Conservation (phyloP, 2,888 invertebrate species). For the Tiphia femorata region DNA sequence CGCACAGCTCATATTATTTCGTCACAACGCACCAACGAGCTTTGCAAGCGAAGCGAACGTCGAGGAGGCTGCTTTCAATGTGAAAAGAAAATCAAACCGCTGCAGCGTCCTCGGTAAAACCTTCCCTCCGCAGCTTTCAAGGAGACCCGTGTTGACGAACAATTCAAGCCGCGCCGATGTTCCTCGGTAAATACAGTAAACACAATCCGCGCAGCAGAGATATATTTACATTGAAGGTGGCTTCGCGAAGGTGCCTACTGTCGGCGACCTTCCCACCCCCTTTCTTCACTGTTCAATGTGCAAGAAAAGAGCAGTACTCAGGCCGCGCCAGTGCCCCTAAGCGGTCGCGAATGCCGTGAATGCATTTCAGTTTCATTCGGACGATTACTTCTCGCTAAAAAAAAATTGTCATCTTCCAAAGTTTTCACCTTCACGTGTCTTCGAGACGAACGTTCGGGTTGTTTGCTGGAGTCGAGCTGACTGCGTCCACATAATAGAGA, state of each 20-base stretch:
- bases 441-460: slow-evolving; percentile 5
- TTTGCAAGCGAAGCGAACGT: too few relatives aligned
- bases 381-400: slow-evolving; percentile 40
- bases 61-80: too few relatives aligned
- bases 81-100: too few relatives aligned
- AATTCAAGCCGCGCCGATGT: slow-evolving; percentile 23
- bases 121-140: too few relatives aligned
- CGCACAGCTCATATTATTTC: too few relatives aligned
- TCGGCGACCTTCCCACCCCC: slow-evolving; percentile 7
- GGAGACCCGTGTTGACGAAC: slow-evolving; percentile 27
- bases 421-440: background rate
- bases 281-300: slow-evolving; percentile 4
- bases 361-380: slow-evolving; percentile 48
- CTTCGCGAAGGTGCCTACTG: slow-evolving; percentile 17
- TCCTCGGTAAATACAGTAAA: slow-evolving; percentile 34
- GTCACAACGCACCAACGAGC: too few relatives aligned
- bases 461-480: slow-evolving; percentile 1
- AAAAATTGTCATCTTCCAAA: slow-evolving; percentile 6
- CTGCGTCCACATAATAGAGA: slow-evolving; percentile 30
- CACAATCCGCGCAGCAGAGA: slow-evolving; percentile 29
- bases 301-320: slow-evolving; percentile 17
- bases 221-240: slow-evolving; percentile 39
- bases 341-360: slow-evolving; percentile 43
- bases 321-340: slow-evolving; percentile 33
- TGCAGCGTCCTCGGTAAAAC: too few relatives aligned